These are phyloP conservation scores for Enchytraeus crypticus DNA, from an alignment of 2,888 invertebrate genomes.

Conservation along the genomic window DNA sequence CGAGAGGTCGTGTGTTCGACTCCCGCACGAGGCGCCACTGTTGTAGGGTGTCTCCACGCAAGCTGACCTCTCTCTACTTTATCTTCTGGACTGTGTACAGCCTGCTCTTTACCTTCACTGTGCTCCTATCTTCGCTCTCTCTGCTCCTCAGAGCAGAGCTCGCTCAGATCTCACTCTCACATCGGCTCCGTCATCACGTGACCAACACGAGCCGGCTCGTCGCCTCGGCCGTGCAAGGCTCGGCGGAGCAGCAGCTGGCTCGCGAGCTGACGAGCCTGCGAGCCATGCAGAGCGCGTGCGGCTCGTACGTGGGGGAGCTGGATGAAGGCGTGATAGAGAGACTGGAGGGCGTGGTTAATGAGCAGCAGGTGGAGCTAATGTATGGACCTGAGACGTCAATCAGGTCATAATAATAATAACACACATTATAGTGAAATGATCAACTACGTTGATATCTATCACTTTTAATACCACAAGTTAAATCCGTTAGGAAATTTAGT, in stretches of 20 bases:
- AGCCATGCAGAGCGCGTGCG: constrained; percentile 26
- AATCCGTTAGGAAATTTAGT: too few species aligned
- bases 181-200: not conserved
- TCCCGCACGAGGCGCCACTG: not conserved
- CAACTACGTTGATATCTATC: too few species aligned
- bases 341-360: constrained; percentile 23
- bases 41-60: not conserved
- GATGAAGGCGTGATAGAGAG: constrained; percentile 17
- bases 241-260: constrained; percentile 15
- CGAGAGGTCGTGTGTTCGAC: constrained; percentile 1
- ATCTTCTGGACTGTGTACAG: constrained; percentile 18
- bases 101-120: constrained; percentile 22
- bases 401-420: too few species aligned
- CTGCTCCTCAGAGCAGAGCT: constrained; percentile 17
- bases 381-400: constrained; percentile 20
- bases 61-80: constrained; percentile 9
- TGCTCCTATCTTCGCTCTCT: constrained; percentile 30
- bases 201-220: not conserved
- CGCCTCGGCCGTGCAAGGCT: not conserved
- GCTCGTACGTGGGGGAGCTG: constrained; percentile 25
- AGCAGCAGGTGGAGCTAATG: constrained; percentile 18
- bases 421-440: too few species aligned
- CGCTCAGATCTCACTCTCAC: not conserved
- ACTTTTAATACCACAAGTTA: too few species aligned
- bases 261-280: constrained; percentile 19